Base-by-base conservation (phyloP, 2,113 vertebrate species). In the Antennarius striatus region DNA sequence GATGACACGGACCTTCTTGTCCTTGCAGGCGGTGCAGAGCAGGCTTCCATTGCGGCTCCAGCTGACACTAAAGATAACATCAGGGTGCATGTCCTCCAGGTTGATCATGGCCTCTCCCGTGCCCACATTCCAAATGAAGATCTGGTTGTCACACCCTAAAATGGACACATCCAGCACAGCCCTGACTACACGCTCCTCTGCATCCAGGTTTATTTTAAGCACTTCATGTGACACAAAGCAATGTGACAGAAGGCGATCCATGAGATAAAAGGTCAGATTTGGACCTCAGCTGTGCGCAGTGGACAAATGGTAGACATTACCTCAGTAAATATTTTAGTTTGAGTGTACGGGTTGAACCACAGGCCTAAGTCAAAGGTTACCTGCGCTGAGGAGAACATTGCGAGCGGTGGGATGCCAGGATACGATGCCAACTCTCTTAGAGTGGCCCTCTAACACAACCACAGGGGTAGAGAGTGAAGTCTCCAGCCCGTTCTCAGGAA, bases 61-160 rank as follows among this genome's bases (percentile, higher is more conserved):
- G 93, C 96, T 96, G 16, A 95, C 96, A 0, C 96, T 98, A 86
- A 94, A 98, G 75, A 99, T 98, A 89, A 98, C 94, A 15, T 99
- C 98, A 5, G 94, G 94, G 40, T 99, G 98, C 95, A 98, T 95
- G 80, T 98, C 97, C 3, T 98, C 96, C 91, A 99, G 66, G 83
- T 91, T 95, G 75, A 98, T 95, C 65, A 98, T 86, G 70, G 95
- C 94, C 82, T 98, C 94, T 3, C 96, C 96, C 0, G 97, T 96
- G n/a, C 96, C 96, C 92, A 98, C 98, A 0, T 99, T 99, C 98
- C 98, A 99, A 90, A 99, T 94, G 77, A 97, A 88, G 84, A 99
- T 90, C 69, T 94, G 91, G 15, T 98, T 99, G 58, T 99, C 98
- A 11, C 96, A 96, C 29, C 96, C 97, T 99, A 53, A 48, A 78